These are phyloP conservation scores for Pontoporia blainvillei DNA, from an alignment of 2,113 vertebrate species.

Conservation along the genomic window DNA sequence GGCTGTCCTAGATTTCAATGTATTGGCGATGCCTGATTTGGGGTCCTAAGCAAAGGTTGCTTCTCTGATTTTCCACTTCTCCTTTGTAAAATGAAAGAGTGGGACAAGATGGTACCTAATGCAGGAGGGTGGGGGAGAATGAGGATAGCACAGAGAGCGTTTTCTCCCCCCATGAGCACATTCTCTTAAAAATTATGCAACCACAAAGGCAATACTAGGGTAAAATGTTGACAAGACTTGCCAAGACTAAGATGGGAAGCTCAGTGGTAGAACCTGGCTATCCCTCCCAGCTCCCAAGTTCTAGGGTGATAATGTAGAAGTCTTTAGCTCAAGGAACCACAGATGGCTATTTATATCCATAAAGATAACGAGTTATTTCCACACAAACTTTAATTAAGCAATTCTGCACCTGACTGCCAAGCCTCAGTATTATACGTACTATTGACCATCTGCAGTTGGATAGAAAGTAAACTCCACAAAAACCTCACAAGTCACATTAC, in stretches of 20 bases:
- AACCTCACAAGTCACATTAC: background rate
- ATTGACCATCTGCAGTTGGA: background rate
- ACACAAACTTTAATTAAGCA: background rate
- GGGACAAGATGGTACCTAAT: background rate
- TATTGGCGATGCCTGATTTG: background rate
- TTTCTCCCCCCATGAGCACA: background rate
- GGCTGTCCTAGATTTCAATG: background rate
- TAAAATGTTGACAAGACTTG: background rate
- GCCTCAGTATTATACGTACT: background rate
- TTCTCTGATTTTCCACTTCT: background rate
- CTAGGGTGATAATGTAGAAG: background rate
- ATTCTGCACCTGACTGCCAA: background rate
- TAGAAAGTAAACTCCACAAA: background rate
- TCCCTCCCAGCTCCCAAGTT: background rate
- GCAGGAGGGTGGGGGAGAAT: background rate
- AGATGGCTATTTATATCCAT: background rate
- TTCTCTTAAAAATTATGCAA: background rate
- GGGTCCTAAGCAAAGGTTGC: background rate
- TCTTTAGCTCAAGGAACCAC: background rate
- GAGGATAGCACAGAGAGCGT: background rate
- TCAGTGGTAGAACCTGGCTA: background rate
- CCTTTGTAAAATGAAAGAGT: background rate
- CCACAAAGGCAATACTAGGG: background rate
- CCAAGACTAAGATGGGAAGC: background rate
- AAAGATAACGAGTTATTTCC: background rate